phyloP scores from a whole-genome alignment of 2,888 invertebrate species.

The Mesochorus sp. region DNA sequence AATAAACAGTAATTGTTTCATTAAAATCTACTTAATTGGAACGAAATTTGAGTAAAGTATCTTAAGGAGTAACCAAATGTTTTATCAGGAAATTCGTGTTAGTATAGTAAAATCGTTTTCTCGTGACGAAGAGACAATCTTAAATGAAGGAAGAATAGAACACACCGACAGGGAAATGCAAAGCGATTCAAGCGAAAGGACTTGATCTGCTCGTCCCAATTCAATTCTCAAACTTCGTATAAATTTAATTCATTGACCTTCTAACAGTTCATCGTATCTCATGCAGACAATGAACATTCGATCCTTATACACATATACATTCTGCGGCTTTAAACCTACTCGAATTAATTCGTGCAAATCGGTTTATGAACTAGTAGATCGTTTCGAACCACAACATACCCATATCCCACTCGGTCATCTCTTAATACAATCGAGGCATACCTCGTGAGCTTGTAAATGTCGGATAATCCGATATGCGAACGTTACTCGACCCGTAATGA shows the following conservation, averaged over 20 bases:
- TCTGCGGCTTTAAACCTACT: neutral
- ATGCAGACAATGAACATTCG: neutral
- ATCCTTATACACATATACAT: neutral
- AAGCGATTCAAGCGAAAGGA: neutral
- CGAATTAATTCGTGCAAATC: constrained; percentile 10
- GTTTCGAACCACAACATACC: neutral
- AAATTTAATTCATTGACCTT: constrained; percentile 8
- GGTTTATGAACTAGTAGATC: constrained; percentile 35
- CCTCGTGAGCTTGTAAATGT: constrained; percentile 11
- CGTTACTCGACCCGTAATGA: constrained; percentile 18
- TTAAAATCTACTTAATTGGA: too few species aligned
- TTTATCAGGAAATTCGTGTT: neutral
- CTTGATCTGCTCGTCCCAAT: neutral
- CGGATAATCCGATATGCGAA: constrained; percentile 26
- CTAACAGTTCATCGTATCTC: neutral
- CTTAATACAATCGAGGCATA: constrained; percentile 2
- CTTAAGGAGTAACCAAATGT: too few species aligned
- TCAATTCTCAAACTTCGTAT: constrained; percentile 7
- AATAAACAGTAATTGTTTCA: too few species aligned
- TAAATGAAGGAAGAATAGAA: neutral
- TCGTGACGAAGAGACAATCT: too few species aligned
- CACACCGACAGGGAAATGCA: neutral
- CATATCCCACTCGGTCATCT: neutral
- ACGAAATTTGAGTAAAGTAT: too few species aligned
- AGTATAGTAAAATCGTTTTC: too few species aligned